These are phyloP conservation scores for Coregonus clupeaformis DNA, from an alignment of 2,113 vertebrate genomes.

Conservation along the genomic window DNA sequence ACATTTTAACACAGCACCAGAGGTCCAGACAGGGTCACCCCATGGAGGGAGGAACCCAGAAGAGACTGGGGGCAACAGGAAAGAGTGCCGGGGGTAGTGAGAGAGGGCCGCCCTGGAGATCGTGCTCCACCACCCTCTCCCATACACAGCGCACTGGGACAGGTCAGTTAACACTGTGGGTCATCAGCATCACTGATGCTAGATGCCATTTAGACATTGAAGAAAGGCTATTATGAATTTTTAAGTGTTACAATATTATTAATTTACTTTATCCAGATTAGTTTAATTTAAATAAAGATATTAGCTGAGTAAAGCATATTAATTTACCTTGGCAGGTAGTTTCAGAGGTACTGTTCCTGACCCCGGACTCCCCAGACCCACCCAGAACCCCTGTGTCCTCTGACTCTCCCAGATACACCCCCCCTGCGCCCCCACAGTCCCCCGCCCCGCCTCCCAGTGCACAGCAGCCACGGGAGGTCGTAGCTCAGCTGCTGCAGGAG, in stretches of 20 bases:
- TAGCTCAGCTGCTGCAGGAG: slow-evolving; percentile 76
- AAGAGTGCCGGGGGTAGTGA: not conserved
- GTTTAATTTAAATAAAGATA: too few relatives aligned
- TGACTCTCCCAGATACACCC: slow-evolving; percentile 10
- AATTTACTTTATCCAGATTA: too few relatives aligned
- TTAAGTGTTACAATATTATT: too few relatives aligned
- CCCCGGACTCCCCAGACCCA: slow-evolving; percentile 31
- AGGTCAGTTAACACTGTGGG: slow-evolving; percentile 59
- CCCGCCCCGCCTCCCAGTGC: slow-evolving; percentile 32
- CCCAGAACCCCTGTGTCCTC: slow-evolving; percentile 15
- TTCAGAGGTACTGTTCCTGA: slow-evolving; percentile 74
- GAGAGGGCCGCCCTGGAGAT: slow-evolving; percentile 18
- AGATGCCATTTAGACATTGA: too few relatives aligned
- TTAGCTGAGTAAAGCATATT: slow-evolving; percentile 9
- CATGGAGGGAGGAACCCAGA: slow-evolving; percentile 15
- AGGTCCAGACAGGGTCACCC: slow-evolving; percentile 31
- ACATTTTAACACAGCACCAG: slow-evolving; percentile 7
- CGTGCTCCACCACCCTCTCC: slow-evolving; percentile 55
- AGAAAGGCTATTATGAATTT: too few relatives aligned
- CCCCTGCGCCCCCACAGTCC: slow-evolving; percentile 58
- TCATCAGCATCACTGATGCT: not conserved
- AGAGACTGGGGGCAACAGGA: not conserved
- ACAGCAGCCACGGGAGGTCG: slow-evolving; percentile 65
- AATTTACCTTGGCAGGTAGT: slow-evolving; percentile 67
- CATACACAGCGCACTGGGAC: slow-evolving; percentile 67